These are phyloP conservation scores for Pantala flavescens DNA, from an alignment of 1,140 invertebrate species.

Conservation along the genomic window DNA sequence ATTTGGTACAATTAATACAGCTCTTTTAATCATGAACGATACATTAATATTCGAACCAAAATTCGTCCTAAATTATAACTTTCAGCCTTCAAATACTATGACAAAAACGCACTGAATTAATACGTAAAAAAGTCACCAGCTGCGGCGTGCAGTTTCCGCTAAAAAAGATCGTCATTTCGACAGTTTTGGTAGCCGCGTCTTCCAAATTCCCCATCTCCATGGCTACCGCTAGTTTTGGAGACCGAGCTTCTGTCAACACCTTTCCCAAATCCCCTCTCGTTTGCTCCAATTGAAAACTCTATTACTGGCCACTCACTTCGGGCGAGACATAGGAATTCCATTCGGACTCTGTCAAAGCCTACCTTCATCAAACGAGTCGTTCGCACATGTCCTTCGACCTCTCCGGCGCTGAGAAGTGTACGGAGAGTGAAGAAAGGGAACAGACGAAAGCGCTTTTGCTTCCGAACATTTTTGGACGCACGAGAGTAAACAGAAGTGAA, in stretches of 20 bases:
- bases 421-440: not conserved
- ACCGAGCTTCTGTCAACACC: not conserved
- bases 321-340: not conserved
- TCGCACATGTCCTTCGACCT: not conserved
- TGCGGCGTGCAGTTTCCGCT: no score
- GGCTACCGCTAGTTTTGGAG: not conserved
- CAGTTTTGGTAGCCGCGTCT: not conserved
- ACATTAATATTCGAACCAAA: no score
- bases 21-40: no score
- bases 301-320: not conserved
- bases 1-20: no score
- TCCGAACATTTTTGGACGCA: no score
- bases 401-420: not conserved
- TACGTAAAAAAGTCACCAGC: no score
- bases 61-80: no score
- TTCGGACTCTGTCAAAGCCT: slow-evolving; percentile 8
- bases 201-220: not conserved
- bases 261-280: not conserved
- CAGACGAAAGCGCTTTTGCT: not conserved
- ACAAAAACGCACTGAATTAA: no score
- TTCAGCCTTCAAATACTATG: no score
- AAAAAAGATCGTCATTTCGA: not conserved
- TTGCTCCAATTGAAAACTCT: not conserved
- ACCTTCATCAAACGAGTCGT: not conserved
- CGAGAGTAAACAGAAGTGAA: no score